These are phyloP conservation scores for Scartelaos histophorus DNA, from an alignment of 2,113 vertebrate genomes.

Conservation along the genomic window DNA sequence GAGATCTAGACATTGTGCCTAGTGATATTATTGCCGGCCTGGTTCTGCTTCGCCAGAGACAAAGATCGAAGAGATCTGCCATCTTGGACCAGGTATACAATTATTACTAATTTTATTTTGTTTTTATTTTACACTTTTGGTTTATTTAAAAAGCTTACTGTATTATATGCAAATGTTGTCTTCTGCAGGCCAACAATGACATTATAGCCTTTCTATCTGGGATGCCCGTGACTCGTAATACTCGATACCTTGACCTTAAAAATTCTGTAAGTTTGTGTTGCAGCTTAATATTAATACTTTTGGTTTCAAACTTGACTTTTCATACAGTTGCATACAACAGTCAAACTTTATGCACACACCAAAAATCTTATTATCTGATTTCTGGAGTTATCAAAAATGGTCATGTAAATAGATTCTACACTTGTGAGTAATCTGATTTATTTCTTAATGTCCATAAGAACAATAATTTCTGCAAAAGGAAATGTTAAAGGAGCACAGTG, in stretches of 20 bases:
- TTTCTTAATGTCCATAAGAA: too few species aligned
- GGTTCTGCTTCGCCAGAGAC: slow-evolving; percentile 92
- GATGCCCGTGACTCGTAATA: slow-evolving; percentile 96
- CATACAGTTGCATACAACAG: neutral
- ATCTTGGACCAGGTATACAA: slow-evolving; percentile 79
- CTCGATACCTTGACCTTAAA: slow-evolving; percentile 96
- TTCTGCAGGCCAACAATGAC: slow-evolving; percentile 91
- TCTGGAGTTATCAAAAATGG: too few species aligned
- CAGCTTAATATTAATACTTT: neutral
- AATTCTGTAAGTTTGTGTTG: slow-evolving; percentile 83
- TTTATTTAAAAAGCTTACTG: neutral
- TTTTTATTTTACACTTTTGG: neutral
- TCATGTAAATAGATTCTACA: too few species aligned
- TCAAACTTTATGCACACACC: too few species aligned
- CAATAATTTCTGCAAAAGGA: too few species aligned
- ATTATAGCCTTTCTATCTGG: slow-evolving; percentile 97
- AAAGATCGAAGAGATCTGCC: slow-evolving; percentile 89
- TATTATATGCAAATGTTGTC: slow-evolving; percentile 3
- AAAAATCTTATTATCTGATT: too few species aligned
- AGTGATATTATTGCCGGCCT: slow-evolving; percentile 98
- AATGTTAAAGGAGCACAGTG: too few species aligned
- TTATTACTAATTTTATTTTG: neutral
- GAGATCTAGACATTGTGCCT: slow-evolving; percentile 97
- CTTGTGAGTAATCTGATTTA: too few species aligned
- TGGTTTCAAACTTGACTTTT: neutral